Percentiles rank a stretch among this genome's conserved stretches.
phyloP scores from a whole-genome alignment of 2,797 vertebrate genomes.

The Macropus fuliginosus region DNA sequence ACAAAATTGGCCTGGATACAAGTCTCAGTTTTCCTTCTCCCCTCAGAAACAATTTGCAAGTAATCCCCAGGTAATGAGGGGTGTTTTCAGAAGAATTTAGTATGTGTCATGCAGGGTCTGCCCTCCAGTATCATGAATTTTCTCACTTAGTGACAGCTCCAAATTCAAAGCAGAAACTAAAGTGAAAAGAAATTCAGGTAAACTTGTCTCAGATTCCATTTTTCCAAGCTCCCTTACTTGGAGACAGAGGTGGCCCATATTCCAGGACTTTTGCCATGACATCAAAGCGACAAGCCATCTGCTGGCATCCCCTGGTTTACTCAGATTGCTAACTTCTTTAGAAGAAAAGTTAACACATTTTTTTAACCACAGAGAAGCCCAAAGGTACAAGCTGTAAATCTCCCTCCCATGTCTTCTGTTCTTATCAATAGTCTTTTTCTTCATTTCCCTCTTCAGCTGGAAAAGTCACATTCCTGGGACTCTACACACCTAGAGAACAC shows the following conservation, averaged over 20 bases:
- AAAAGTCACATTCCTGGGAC: neutral
- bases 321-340: neutral
- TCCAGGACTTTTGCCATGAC: neutral
- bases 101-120: neutral
- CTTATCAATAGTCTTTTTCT: neutral
- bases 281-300: neutral
- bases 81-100: neutral
- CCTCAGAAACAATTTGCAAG: neutral
- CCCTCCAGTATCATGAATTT: neutral
- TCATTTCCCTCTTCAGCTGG: neutral
- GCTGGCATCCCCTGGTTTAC: neutral
- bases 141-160: neutral
- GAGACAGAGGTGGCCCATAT: neutral
- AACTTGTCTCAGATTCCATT: neutral
- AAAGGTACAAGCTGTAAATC: neutral
- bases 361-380: neutral
- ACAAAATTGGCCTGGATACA: neutral
- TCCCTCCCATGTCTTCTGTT: neutral
- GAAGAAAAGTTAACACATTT: neutral
- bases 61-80: neutral
- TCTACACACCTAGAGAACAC: neutral
- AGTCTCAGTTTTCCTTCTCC: neutral
- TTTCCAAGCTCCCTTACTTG: neutral
- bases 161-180: constrained; percentile 15
- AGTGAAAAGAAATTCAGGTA: constrained; percentile 1